These are phyloP conservation scores for Trematocara marginatum DNA, from an alignment of 2,113 vertebrate genomes.

Conservation along the genomic window DNA sequence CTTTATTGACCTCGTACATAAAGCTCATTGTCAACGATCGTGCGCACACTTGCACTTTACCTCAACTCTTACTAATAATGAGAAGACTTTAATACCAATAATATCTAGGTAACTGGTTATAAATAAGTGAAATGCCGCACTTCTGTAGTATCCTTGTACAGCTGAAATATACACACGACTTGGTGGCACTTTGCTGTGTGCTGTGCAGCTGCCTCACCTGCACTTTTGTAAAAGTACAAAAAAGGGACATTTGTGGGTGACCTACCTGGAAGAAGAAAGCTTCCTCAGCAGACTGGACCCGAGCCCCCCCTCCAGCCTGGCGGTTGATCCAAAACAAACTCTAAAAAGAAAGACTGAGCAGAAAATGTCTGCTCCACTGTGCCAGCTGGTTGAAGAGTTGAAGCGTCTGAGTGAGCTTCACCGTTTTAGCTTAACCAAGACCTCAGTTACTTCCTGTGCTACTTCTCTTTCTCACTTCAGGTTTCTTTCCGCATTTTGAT, in stretches of 20 bases:
- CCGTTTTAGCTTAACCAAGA: conserved; percentile 36
- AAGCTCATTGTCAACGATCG: not conserved
- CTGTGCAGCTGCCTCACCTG: not conserved
- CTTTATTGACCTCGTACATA: not conserved
- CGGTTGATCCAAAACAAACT: not conserved
- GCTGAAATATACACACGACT: not conserved
- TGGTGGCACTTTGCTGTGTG: not conserved
- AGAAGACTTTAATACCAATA: not conserved
- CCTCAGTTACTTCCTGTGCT: conserved; percentile 72
- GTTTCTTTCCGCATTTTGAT: conserved; percentile 6
- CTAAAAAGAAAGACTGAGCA: conserved; percentile 6
- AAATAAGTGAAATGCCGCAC: not conserved
- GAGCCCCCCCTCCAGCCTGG: conserved; percentile 55
- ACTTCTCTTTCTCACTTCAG: conserved; percentile 64
- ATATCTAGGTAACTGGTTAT: not conserved
- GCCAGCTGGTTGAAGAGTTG: not conserved
- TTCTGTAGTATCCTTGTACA: not conserved
- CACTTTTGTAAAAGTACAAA: not conserved
- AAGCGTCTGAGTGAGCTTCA: not conserved
- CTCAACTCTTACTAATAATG: not conserved
- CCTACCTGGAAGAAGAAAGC: conserved; percentile 62
- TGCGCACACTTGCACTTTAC: not conserved
- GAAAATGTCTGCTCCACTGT: conserved; percentile 4
- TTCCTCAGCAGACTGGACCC: conserved; percentile 50
- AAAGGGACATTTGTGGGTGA: not conserved